phyloP scores from a whole-genome alignment of 2,888 invertebrate species.

The Boloria euphrosyne region DNA sequence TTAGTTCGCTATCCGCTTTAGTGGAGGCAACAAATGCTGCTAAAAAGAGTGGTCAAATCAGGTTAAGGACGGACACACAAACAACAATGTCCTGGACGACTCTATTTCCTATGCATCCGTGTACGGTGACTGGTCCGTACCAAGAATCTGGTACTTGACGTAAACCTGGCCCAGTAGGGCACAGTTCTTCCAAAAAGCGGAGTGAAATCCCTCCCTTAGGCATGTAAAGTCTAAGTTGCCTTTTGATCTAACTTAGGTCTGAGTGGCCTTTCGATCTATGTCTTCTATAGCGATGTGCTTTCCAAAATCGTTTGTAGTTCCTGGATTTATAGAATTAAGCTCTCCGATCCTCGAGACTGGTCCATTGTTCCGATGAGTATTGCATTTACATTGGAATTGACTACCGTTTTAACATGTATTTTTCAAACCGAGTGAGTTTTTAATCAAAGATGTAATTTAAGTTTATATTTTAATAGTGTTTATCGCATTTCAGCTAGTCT shows the following conservation, averaged over 20 bases:
- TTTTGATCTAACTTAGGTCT: slow-evolving; percentile 51
- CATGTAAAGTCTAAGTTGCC: slow-evolving; percentile 55
- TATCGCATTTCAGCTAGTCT: slow-evolving; percentile 82
- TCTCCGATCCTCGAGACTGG: slow-evolving; percentile 50
- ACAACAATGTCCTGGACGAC: slow-evolving; percentile 93
- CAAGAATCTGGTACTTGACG: slow-evolving; percentile 85
- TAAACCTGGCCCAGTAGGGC: slow-evolving; percentile 52
- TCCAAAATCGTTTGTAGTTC: slow-evolving; percentile 69
- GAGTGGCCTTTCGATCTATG: slow-evolving; percentile 50
- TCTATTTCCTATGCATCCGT: slow-evolving; percentile 92
- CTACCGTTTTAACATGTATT: slow-evolving; percentile 67
- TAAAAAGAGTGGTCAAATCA: slow-evolving; percentile 70
- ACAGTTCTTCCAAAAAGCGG: slow-evolving; percentile 48
- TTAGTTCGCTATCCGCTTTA: slow-evolving; percentile 62
- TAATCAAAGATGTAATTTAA: slow-evolving; percentile 81
- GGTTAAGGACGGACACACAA: slow-evolving; percentile 84
- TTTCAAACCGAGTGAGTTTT: slow-evolving; percentile 78
- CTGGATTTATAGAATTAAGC: slow-evolving; percentile 55
- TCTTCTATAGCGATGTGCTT: slow-evolving; percentile 58
- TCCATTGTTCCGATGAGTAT: slow-evolving; percentile 58
- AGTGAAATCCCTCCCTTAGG: slow-evolving; percentile 56
- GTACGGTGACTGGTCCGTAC: slow-evolving; percentile 93
- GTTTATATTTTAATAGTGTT: slow-evolving; percentile 76
- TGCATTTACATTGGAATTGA: slow-evolving; percentile 75
- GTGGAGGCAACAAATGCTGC: slow-evolving; percentile 68